These are phyloP conservation scores for Lathronympha strigana DNA, from an alignment of 2,888 invertebrate genomes.

Conservation along the genomic window DNA sequence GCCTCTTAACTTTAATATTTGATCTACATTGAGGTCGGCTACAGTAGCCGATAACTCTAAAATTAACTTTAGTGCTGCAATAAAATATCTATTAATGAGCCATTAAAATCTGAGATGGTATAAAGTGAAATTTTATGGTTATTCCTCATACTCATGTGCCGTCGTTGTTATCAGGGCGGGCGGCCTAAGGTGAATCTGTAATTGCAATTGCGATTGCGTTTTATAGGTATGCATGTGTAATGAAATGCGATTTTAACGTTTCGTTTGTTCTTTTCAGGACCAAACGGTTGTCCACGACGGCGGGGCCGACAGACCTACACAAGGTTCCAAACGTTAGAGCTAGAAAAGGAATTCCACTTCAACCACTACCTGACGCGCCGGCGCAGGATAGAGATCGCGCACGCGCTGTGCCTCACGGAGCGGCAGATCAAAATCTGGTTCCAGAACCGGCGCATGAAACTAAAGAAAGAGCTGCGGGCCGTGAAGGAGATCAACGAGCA, in stretches of 20 bases:
- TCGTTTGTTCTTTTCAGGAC: conserved; percentile 88
- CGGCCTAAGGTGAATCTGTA: conserved; percentile 49
- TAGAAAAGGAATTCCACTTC: conserved; percentile 99
- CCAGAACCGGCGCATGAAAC: conserved; percentile 98
- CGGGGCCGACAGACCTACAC: conserved; percentile 99
- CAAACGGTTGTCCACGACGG: conserved; percentile 97
- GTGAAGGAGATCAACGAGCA: conserved; percentile 98
- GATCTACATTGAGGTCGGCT: conserved; percentile 68
- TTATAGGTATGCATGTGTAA: background rate
- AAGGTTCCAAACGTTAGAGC: conserved; percentile 98
- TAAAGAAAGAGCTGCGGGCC: conserved; percentile 97
- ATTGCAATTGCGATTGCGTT: conserved; percentile 17
- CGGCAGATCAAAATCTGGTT: conserved; percentile 99
- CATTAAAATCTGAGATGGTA: conserved; percentile 81
- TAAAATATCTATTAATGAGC: conserved; percentile 79
- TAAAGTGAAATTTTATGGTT: conserved; percentile 82
- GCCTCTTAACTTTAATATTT: conserved; percentile 56
- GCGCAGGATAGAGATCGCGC: conserved; percentile 98
- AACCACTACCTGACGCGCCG: conserved; percentile 98
- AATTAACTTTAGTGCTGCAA: conserved; percentile 78
- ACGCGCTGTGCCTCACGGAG: conserved; percentile 97
- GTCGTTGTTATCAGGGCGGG: conserved; percentile 64
- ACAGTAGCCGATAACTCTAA: conserved; percentile 79
- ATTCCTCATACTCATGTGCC: conserved; percentile 68
- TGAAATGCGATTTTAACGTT: conserved; percentile 2